Conservation (phyloP, 2,797 vertebrate genomes). For the Pantherophis vulpinus region DNA sequence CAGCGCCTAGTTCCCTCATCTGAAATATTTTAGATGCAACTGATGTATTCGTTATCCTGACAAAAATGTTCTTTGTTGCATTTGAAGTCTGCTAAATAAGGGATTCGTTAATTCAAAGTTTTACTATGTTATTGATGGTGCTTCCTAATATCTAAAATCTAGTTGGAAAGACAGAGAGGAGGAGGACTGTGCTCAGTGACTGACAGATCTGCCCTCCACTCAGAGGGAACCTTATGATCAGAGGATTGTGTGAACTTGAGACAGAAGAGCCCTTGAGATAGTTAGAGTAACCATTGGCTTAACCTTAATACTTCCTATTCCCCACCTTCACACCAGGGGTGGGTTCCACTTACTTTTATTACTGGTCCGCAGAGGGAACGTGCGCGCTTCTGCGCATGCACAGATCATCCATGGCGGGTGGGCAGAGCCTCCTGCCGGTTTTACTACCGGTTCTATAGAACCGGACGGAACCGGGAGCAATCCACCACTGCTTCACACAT, state of each 20-base stretch:
- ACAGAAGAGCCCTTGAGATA: not conserved
- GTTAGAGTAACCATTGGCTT: not conserved
- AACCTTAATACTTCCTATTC: not conserved
- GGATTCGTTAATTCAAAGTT: not conserved
- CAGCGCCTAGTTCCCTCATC: not conserved
- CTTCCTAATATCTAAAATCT: not conserved
- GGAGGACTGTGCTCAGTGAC: not conserved
- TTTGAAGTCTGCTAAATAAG: not conserved
- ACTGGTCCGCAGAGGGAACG: accelerated
- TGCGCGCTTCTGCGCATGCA: too few species aligned
- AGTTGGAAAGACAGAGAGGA: not conserved
- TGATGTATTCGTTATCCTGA: not conserved
- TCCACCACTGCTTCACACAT: too few species aligned
- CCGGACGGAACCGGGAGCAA: too few species aligned
- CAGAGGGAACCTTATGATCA: not conserved
- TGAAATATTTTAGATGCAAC: not conserved
- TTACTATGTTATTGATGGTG: not conserved
- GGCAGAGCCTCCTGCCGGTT: too few species aligned
- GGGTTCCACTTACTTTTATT: too few species aligned
- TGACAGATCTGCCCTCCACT: not conserved
- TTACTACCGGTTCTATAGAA: too few species aligned
- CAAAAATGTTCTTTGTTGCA: not conserved
- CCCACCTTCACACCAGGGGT: too few species aligned
- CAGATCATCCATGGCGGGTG: too few species aligned
- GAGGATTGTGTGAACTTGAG: not conserved